Conservation (phyloP, 2,888 invertebrate genomes). For the Lissonota sp. region DNA sequence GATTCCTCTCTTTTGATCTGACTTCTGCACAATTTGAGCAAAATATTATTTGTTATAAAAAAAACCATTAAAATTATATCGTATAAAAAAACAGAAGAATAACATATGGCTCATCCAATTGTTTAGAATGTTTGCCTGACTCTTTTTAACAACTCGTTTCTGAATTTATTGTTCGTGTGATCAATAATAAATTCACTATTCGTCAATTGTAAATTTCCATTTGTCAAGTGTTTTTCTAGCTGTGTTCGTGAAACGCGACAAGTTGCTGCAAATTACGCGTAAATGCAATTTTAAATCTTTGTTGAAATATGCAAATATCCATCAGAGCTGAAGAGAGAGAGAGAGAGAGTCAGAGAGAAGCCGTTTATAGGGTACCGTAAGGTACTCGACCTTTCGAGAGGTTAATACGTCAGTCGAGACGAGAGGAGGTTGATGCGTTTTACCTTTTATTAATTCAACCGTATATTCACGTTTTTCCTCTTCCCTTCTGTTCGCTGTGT, state of each 20-base stretch:
- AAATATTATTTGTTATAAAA: too few species aligned
- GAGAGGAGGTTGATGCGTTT: constrained; percentile 4
- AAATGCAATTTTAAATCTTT: constrained; percentile 7
- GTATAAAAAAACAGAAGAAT: too few species aligned
- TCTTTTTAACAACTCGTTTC: too few species aligned
- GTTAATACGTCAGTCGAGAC: not conserved
- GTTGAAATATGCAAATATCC: constrained; percentile 4
- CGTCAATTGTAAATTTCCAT: too few species aligned
- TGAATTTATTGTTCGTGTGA: too few species aligned
- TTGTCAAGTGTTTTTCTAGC: too few species aligned
- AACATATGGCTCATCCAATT: too few species aligned
- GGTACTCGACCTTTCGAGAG: not conserved
- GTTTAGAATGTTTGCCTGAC: too few species aligned
- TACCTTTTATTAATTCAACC: not conserved
- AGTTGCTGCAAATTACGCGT: constrained; percentile 25
- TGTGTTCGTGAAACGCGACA: not conserved
- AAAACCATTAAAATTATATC: too few species aligned
- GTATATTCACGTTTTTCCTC: not conserved
- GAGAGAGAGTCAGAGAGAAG: not conserved
- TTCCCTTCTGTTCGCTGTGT: constrained; percentile 36
- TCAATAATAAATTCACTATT: too few species aligned
- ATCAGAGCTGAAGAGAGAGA: not conserved
- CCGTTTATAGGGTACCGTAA: not conserved
- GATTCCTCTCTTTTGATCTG: too few species aligned
- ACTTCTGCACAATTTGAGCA: too few species aligned